Percentiles rank a stretch among this genome's conserved stretches.
phyloP scores from a whole-genome alignment of 2,888 invertebrate genomes.

The Andricus quercusramuli region DNA sequence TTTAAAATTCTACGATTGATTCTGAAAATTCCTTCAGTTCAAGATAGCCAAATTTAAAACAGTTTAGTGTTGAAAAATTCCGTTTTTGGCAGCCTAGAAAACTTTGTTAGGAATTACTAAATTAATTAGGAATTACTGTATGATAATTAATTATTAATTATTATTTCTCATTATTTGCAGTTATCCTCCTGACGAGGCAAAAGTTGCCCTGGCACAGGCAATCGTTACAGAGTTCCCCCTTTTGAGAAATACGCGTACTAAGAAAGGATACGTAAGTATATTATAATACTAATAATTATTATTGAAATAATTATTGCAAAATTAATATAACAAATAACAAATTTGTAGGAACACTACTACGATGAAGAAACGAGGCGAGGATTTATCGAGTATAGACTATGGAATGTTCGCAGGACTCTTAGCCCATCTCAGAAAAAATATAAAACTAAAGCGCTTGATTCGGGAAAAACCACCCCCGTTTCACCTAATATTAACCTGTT shows the following conservation, averaged over 20 bases:
- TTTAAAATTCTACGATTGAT: too few species aligned
- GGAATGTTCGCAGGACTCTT: slow-evolving; percentile 11
- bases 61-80: too few species aligned
- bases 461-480: background rate
- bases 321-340: background rate
- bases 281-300: background rate
- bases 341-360: slow-evolving; percentile 43
- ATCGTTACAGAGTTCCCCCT: slow-evolving; percentile 44
- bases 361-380: slow-evolving; percentile 14
- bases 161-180: background rate
- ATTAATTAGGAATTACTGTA: too few species aligned
- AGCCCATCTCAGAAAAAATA: slow-evolving; percentile 36
- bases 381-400: slow-evolving; percentile 40
- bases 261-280: slow-evolving; percentile 42
- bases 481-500: background rate
- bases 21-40: too few species aligned
- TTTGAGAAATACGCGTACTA: slow-evolving; percentile 27
- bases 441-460: slow-evolving; percentile 7
- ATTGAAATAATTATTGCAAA: background rate
- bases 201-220: slow-evolving; percentile 46
- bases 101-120: too few species aligned
- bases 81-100: too few species aligned
- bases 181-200: slow-evolving; percentile 46
- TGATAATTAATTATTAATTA: too few species aligned
- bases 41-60: too few species aligned